phyloP scores from a whole-genome alignment of 1,140 invertebrate species.

The Penaeus chinensis region DNA sequence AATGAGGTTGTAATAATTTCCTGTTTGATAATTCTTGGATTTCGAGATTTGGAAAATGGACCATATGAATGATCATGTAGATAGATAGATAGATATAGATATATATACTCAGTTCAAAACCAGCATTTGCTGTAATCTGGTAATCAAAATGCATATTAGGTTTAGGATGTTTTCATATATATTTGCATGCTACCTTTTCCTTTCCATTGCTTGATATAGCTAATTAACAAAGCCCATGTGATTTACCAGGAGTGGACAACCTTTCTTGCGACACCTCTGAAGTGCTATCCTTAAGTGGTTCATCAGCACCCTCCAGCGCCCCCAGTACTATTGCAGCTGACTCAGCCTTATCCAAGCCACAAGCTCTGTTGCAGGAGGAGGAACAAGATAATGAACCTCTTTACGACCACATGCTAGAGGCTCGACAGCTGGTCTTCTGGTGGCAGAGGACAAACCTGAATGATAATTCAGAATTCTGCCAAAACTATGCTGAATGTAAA shows the following conservation, averaged over 20 bases:
- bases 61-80: no score
- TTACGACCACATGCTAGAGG: conserved; percentile 57
- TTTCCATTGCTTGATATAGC: no score
- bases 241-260: conserved; percentile 1
- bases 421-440: conserved; percentile 60
- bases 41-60: no score
- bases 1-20: no score
- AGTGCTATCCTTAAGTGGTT: conserved; percentile 25
- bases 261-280: background rate
- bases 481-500: conserved; percentile 54
- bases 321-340: conserved; percentile 6
- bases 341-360: background rate
- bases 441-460: conserved; percentile 46
- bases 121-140: no score
- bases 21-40: no score
- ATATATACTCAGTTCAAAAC: no score
- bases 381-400: conserved; percentile 29
- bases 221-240: no score
- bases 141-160: no score
- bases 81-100: no score
- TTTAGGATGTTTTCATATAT: no score
- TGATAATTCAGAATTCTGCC: conserved; percentile 54
- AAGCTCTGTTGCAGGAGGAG: background rate
- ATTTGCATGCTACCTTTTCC: no score
- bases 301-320: conserved; percentile 30